phyloP scores from a whole-genome alignment of 2,888 invertebrate genomes.

The Diachrysia chrysitis region DNA sequence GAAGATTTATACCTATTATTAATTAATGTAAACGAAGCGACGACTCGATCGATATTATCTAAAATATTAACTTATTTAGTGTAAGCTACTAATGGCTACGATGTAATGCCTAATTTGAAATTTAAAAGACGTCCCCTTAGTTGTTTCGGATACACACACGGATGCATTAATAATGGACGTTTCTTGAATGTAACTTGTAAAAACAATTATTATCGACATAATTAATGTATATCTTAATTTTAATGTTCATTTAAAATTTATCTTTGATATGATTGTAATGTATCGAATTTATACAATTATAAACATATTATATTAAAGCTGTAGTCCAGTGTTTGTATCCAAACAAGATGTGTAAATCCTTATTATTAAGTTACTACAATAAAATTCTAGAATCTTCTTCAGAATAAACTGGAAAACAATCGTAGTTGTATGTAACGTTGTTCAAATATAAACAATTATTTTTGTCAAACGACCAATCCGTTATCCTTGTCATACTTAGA shows the following conservation, averaged over 20 bases:
- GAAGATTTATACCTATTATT: constrained; percentile 87
- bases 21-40: constrained; percentile 82
- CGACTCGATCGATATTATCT: constrained; percentile 82
- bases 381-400: constrained; percentile 53
- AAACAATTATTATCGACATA: constrained; percentile 31
- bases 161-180: constrained; percentile 59
- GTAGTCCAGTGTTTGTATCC: constrained; percentile 53
- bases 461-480: constrained; percentile 57
- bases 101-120: constrained; percentile 70
- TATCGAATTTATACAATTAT: constrained; percentile 57
- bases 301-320: constrained; percentile 30
- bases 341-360: constrained; percentile 56
- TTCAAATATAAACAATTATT: constrained; percentile 39
- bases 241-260: constrained; percentile 43
- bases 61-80: constrained; percentile 84
- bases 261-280: constrained; percentile 37
- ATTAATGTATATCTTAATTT: constrained; percentile 49
- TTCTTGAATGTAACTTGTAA: constrained; percentile 23
- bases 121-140: constrained; percentile 67
- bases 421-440: constrained; percentile 47
- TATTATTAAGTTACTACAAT: constrained; percentile 59
- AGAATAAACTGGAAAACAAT: constrained; percentile 44
- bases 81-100: constrained; percentile 77
- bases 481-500: constrained; percentile 51
- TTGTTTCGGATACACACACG: constrained; percentile 64